Conservation (phyloP, 2,113 vertebrate species). For the Spheniscus mendiculus region DNA sequence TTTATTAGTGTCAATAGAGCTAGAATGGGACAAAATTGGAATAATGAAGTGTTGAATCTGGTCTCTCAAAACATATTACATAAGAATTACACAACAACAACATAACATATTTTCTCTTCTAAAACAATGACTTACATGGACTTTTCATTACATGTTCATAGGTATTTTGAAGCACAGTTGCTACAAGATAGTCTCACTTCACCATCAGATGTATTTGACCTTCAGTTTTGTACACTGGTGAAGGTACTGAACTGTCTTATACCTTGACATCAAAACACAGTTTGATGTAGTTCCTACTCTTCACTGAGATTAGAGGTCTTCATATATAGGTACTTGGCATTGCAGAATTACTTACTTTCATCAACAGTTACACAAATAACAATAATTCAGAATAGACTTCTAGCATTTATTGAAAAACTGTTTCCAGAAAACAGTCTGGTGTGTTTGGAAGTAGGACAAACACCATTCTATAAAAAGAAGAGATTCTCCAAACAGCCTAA, state of each 20-base stretch:
- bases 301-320: background rate
- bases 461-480: background rate
- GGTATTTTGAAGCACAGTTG: background rate
- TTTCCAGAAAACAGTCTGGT: background rate
- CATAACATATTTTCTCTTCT: background rate
- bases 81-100: background rate
- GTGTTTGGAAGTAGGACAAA: background rate
- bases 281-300: background rate
- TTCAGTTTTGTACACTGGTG: background rate
- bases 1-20: background rate
- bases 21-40: background rate
- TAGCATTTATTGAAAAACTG: background rate
- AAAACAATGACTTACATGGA: background rate
- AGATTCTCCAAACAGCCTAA: background rate
- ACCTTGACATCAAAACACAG: background rate
- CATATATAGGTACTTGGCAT: background rate
- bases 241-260: background rate
- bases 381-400: background rate
- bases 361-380: background rate
- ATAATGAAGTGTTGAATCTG: background rate
- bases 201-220: background rate
- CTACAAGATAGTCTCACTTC: background rate
- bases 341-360: background rate
- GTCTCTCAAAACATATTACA: background rate
- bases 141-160: background rate